Conservation (phyloP, 2,113 vertebrate species). For the Marmota monax region DNA sequence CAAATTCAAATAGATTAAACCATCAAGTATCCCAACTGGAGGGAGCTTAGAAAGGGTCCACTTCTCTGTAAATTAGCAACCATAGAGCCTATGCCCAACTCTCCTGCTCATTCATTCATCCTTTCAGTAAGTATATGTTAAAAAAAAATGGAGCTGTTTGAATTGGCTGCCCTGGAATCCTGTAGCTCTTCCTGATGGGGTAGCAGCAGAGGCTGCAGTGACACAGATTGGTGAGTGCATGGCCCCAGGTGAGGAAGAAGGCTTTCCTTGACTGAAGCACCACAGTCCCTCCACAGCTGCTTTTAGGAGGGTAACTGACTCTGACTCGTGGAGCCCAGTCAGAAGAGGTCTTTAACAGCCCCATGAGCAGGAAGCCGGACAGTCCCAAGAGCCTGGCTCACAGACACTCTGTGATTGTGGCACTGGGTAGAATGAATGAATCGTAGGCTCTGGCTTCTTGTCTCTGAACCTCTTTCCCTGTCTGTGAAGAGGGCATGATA, state of each 20-base stretch:
- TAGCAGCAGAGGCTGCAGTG: not conserved
- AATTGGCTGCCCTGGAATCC: not conserved
- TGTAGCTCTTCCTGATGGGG: not conserved
- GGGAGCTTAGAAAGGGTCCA: not conserved
- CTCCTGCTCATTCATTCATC: not conserved
- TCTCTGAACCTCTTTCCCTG: not conserved
- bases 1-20: constrained; percentile 34
- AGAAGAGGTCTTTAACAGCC: not conserved
- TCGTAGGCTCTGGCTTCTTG: not conserved
- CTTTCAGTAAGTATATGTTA: not conserved
- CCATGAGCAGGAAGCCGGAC: not conserved
- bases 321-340: not conserved
- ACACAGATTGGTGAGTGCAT: not conserved
- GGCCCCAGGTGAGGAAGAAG: not conserved
- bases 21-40: constrained; percentile 25
- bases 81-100: not conserved
- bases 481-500: not conserved
- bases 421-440: not conserved
- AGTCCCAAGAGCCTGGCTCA: not conserved
- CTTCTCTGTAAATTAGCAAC: not conserved
- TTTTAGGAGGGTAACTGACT: not conserved
- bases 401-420: not conserved
- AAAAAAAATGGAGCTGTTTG: not conserved
- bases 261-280: not conserved
- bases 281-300: not conserved